These are phyloP conservation scores for Orius insidiosus DNA, from an alignment of 1,140 invertebrate genomes.

Conservation along the genomic window DNA sequence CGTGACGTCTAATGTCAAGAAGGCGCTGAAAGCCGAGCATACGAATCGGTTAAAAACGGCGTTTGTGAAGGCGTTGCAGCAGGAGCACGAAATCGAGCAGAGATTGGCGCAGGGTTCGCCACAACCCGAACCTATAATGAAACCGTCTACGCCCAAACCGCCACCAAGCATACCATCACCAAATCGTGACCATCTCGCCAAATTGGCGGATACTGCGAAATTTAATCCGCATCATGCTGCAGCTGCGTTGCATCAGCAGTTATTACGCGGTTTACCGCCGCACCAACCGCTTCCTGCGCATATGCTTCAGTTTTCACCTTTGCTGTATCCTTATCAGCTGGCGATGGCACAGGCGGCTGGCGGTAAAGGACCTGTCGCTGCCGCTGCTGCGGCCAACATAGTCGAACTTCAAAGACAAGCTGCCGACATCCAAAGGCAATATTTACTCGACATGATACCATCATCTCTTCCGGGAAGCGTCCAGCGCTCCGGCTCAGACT, in stretches of 20 bases:
- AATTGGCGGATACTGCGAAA: conserved; percentile 36
- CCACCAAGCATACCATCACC: conserved; percentile 26
- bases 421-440: conserved; percentile 84
- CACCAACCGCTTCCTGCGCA: conserved; percentile 42
- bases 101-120: conserved; percentile 48
- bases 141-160: conserved; percentile 26
- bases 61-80: conserved; percentile 91
- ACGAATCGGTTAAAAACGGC: conserved; percentile 93
- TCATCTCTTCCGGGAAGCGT: too few species aligned
- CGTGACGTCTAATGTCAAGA: conserved; percentile 95
- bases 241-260: conserved; percentile 58
- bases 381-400: conserved; percentile 33
- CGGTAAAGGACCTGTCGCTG: conserved; percentile 27
- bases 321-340: conserved; percentile 66
- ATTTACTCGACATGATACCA: conserved; percentile 90
- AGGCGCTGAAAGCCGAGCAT: conserved; percentile 91
- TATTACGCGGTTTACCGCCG: conserved; percentile 29
- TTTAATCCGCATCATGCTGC: conserved; percentile 49
- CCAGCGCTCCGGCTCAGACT: too few species aligned
- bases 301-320: conserved; percentile 66
- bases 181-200: conserved; percentile 27
- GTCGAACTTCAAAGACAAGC: conserved; percentile 60
- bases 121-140: conserved; percentile 19
- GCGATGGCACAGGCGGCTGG: conserved; percentile 52
- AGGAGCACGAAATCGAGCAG: conserved; percentile 96